Percentiles rank a stretch among this genome's conserved stretches.
phyloP scores from a whole-genome alignment of 2,888 invertebrate species.

The Vandiemenella viatica region DNA sequence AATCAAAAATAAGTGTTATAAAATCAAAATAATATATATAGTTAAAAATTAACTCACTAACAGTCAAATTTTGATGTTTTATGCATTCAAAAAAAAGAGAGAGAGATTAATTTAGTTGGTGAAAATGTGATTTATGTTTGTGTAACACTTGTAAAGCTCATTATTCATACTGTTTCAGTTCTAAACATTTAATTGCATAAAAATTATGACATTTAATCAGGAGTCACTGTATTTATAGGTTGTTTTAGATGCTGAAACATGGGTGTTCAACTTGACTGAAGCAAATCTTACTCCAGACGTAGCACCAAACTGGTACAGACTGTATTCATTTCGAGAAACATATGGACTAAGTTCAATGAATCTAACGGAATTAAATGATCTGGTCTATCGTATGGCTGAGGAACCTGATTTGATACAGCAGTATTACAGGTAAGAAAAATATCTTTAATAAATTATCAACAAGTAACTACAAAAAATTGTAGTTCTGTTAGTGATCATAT shows the following conservation, averaged over 20 bases:
- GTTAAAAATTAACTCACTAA: too few species aligned
- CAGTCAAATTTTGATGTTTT: too few species aligned
- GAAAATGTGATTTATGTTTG: too few species aligned
- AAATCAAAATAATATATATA: too few species aligned
- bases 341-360: slow-evolving; percentile 6
- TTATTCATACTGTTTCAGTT: too few species aligned
- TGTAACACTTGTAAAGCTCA: too few species aligned
- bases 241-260: slow-evolving; percentile 7
- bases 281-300: slow-evolving; percentile 4
- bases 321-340: slow-evolving; percentile 8
- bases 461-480: too few species aligned
- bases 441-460: background rate
- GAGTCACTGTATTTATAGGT: slow-evolving; percentile 1
- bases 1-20: too few species aligned
- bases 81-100: too few species aligned
- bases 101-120: too few species aligned
- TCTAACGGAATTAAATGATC: slow-evolving; percentile 3
- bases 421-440: slow-evolving; percentile 7
- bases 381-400: slow-evolving; percentile 6
- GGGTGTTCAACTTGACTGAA: slow-evolving; percentile 9
- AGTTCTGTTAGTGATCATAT: too few species aligned
- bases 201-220: background rate
- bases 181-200: too few species aligned
- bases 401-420: slow-evolving; percentile 3
- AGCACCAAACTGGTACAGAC: slow-evolving; percentile 5